phyloP scores from a whole-genome alignment of 2,797 vertebrate genomes.

The Cuculus canorus region DNA sequence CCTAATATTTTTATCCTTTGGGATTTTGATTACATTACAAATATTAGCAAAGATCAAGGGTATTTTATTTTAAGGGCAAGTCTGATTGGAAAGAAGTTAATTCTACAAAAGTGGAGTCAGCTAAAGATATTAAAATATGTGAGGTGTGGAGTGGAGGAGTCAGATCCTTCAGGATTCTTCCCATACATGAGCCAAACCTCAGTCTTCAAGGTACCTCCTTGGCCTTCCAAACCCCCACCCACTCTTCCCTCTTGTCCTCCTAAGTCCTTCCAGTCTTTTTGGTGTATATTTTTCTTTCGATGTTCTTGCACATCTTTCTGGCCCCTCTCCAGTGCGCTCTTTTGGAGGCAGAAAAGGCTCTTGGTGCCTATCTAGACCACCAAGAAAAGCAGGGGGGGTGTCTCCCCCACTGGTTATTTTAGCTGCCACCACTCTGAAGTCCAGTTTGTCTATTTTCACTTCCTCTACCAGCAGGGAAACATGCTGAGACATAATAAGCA shows the following conservation, averaged over 20 bases:
- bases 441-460: no score
- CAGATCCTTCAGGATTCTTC: conserved; percentile 9
- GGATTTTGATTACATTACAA: conserved; percentile 61
- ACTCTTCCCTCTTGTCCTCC: background rate
- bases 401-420: background rate
- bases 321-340: background rate
- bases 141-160: background rate
- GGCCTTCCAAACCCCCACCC: background rate
- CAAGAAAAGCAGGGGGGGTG: background rate
- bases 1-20: conserved; percentile 25
- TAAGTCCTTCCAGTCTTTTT: background rate
- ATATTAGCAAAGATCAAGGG: conserved; percentile 61
- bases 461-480: background rate
- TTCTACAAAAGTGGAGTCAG: conserved; percentile 29
- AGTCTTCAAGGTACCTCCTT: background rate
- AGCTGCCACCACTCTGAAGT: background rate
- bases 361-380: background rate
- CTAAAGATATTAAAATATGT: conserved; percentile 50
- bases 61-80: conserved; percentile 60
- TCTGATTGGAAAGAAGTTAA: conserved; percentile 67
- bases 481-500: background rate
- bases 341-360: background rate
- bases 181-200: background rate
- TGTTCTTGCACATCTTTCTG: background rate
- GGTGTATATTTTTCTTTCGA: background rate